Conservation (phyloP, 2,113 vertebrate species). For the Ciconia stormi region DNA sequence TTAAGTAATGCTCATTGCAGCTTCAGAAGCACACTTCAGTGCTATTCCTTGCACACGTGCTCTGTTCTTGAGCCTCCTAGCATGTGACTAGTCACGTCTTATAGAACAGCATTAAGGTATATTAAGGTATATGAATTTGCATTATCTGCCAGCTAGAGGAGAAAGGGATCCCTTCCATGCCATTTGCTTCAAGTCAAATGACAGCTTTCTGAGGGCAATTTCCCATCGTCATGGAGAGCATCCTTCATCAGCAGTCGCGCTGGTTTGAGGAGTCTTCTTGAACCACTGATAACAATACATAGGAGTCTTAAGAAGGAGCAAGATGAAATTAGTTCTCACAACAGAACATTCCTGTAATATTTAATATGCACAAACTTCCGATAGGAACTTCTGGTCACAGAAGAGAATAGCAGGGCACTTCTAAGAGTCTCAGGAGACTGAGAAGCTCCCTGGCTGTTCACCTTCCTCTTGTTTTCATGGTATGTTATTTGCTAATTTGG, state of each 20-base stretch:
- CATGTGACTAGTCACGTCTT: not conserved
- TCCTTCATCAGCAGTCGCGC: not conserved
- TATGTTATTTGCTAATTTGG: not conserved
- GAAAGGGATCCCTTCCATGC: not conserved
- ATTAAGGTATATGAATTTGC: not conserved
- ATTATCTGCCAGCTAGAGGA: not conserved
- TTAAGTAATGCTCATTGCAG: not conserved
- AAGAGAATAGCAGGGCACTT: not conserved
- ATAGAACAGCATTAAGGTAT: not conserved
- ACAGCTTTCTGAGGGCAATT: not conserved
- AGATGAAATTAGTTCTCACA: not conserved
- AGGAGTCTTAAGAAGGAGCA: not conserved
- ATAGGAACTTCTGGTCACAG: not conserved
- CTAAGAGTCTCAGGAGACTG: not conserved
- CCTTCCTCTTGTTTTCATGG: not conserved
- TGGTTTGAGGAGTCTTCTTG: not conserved
- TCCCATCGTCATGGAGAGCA: not conserved
- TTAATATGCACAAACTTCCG: not conserved
- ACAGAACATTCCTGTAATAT: not conserved
- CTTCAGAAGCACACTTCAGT: not conserved
- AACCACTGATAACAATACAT: not conserved
- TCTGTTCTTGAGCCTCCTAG: not conserved
- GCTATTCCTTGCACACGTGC: fast-evolving
- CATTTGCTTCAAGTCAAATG: not conserved
- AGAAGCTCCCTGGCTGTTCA: not conserved